Base-by-base conservation (phyloP, 1,140 invertebrate species). In the Orussus abietinus region DNA sequence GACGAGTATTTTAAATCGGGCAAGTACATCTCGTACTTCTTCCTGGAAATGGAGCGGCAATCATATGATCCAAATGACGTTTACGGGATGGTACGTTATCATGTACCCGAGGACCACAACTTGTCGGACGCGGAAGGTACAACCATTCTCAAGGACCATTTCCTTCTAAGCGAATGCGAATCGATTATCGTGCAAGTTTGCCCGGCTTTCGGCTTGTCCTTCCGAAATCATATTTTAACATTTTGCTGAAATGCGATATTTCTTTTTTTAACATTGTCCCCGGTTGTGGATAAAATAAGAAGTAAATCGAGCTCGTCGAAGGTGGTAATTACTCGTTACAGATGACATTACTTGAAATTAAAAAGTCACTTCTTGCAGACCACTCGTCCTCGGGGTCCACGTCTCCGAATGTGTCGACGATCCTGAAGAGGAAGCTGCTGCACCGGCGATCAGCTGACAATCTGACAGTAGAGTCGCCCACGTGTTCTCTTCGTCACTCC, bases 21-120 rank as follows among this genome's bases (percentile, higher is more conserved):
- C 35, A 71, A 69, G 47, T 71, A 67, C 49, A 51, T 67, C 17
- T 50, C 60, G 26, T 62, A 66, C 55, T 69, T 71, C 52, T 66
- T 69, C 44, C 42, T 71, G 47, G 55, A 60, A 53, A 69, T 69
- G 60, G 66, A 69, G 57, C 57, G 59, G 35, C 59, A 66, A 28
- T 53, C 26, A 28, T 67, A 62, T 51, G 47, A 68, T 59, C 66
- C 66, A 20, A 33, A 41, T 26, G 59, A 68, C 1, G 61, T 63
- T 51, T 68, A 68, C 53, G 54, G 43, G 38, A 64, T 67, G 28
- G 52, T 71, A 52, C 56, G 52, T 5, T 71, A 69, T 43, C 51
- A 53, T 46, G 47, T 59, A 38, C 25, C 33, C 38, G 38, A 49
- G 17, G 45, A 42, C 33, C 35, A 26, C 38, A 15, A 51, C 45